These are phyloP conservation scores for Bostrychus sinensis DNA, from an alignment of 2,113 vertebrate species.

Conservation along the genomic window DNA sequence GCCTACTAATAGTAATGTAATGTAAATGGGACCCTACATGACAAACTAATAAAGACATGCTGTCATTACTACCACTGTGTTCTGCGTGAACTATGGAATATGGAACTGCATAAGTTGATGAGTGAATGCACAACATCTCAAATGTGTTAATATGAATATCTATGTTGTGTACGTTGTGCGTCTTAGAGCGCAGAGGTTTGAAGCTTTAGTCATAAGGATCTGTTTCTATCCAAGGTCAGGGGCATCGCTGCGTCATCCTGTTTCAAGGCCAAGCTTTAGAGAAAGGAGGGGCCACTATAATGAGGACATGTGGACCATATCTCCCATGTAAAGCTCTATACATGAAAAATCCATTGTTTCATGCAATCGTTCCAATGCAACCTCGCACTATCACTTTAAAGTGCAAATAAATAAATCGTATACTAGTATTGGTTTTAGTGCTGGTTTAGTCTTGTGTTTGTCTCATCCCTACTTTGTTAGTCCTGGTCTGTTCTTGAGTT, in stretches of 20 bases:
- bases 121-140: no score
- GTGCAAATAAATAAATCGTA: no score
- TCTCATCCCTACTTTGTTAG: not conserved
- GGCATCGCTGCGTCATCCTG: slow-evolving; percentile 67
- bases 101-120: no score
- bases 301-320: not conserved
- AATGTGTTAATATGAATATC: no score
- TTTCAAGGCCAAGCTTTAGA: slow-evolving; percentile 78
- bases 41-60: no score
- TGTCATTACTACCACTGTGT: no score
- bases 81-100: no score
- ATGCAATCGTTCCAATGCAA: no score
- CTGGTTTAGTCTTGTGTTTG: not conserved
- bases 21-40: no score
- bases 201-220: slow-evolving; percentile 58
- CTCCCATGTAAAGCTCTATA: not conserved
- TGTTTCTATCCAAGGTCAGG: slow-evolving; percentile 64
- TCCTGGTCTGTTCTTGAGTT: not conserved
- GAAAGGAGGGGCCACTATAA: slow-evolving; percentile 52
- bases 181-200: slow-evolving; percentile 11
- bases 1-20: no score
- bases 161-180: not conserved
- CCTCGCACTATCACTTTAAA: no score
- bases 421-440: not conserved
- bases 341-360: no score